Percentiles rank a stretch among this genome's conserved stretches.
Conservation (phyloP, 2,113 vertebrate species). For the Grus americana region DNA sequence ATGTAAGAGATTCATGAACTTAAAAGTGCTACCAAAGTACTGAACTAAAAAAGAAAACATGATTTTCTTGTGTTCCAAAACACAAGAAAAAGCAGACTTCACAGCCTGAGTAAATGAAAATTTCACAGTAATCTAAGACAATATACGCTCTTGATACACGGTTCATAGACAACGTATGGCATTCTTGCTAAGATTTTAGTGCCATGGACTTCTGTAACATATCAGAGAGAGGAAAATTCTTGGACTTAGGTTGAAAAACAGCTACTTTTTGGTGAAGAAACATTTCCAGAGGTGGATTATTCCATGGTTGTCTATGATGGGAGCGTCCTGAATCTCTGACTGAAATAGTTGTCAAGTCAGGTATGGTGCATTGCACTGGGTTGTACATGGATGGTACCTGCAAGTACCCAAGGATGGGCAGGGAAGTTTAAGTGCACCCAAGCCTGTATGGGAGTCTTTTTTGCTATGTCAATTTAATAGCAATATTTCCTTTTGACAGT, state of each 20-base stretch:
- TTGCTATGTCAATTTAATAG: neutral
- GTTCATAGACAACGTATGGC: neutral
- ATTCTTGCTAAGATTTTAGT: neutral
- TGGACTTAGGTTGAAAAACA: neutral
- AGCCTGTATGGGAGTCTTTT: neutral
- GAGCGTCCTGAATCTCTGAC: neutral
- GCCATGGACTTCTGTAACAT: neutral
- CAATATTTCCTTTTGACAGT: neutral
- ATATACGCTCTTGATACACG: rapidly evolving
- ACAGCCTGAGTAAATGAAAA: neutral
- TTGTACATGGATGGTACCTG: neutral
- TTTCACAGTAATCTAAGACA: neutral
- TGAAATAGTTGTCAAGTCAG: neutral
- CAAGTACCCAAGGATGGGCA: neutral
- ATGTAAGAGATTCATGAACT: neutral
- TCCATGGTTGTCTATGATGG: neutral
- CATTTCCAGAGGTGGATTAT: neutral
- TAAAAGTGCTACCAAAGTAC: neutral
- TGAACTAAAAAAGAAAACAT: neutral
- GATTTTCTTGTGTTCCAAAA: neutral
- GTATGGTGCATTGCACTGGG: rapidly evolving
- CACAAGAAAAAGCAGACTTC: neutral
- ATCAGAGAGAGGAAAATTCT: neutral
- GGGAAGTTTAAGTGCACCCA: neutral
- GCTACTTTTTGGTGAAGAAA: neutral